Evolutionary conservation across 92 coral and sea anemone genomes (phyloP), one percentile per base, ranked within the genome.

Genomic region (Scolanthus callimorphus): DNA sequence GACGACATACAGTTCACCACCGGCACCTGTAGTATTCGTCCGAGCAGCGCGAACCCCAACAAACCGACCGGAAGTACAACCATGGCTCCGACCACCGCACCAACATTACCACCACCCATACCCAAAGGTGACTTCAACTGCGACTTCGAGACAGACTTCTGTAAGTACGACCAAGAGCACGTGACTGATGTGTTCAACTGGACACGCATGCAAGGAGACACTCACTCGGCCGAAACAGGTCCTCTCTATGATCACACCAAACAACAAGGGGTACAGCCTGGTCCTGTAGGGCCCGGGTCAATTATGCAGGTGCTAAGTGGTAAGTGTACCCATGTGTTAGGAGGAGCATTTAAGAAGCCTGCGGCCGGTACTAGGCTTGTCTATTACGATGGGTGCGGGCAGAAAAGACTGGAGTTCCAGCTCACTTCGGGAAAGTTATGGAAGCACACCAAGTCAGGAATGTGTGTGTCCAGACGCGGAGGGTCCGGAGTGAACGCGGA

Each of bases 151-250:
- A 66, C 41, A 15, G 73, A 13, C 20, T 59, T 60, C 34, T 92
- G 98, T 43, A 49, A 58, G 23, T 92, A 90, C 77, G 71, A 74
- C 24, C 92, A 92, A 54, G 90, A 68, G 26, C 41, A 47, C 15
- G 25, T 59, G 1, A 81, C 77, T 2, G 88, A 81, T 38, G 67
- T 81, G 15, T 92, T 92, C 50, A 84, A 92, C 81, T 92, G 98
- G 98, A 92, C 94, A 2, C 74, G 92, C 1, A 64, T 81, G 44
- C 96, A 92, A 59, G 98, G 96, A 1, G 87, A 84, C 25, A 92
- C 98, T 1, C 47, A 47, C 23, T 92, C 98, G 20, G 53, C 52
- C 6, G 82, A 74, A 4, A 92, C 98, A 3, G 98, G 98, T 1
- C 98, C 98, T 11, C 39, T 60, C 0, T 24, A 62, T 22, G 98